Evolutionary conservation across 2,888 invertebrate genomes (phyloP).

Genomic region (Lepidochitona cinerea): DNA sequence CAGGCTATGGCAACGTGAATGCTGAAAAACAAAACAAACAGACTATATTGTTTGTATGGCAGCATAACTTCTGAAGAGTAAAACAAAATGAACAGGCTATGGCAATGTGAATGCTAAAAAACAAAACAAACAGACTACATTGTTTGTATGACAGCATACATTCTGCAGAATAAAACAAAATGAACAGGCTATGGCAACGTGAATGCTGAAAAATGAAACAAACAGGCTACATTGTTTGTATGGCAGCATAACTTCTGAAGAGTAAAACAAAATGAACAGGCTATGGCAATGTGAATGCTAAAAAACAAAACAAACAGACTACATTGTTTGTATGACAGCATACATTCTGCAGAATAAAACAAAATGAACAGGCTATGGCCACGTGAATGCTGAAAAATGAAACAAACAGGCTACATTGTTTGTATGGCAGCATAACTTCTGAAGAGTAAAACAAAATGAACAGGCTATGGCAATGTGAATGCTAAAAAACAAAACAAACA

Average conservation of each 20-base stretch:
- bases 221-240: background rate
- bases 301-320: background rate
- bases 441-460: background rate
- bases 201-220: constrained; percentile 36
- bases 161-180: constrained; percentile 31
- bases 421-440: background rate
- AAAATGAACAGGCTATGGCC: background rate
- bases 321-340: background rate
- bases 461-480: background rate
- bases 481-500: background rate
- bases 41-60: background rate
- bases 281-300: constrained; percentile 52
- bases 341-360: background rate
- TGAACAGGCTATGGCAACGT: constrained; percentile 49
- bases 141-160: background rate
- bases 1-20: constrained; percentile 51
- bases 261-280: constrained; percentile 44
- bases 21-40: constrained; percentile 29
- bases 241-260: background rate
- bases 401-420: no score
- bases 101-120: constrained; percentile 49
- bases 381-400: background rate
- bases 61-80: background rate
- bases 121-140: background rate
- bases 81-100: constrained; percentile 48